These are phyloP conservation scores for Marasmarcha lunaedactyla DNA, from an alignment of 2,888 invertebrate genomes.

Conservation along the genomic window DNA sequence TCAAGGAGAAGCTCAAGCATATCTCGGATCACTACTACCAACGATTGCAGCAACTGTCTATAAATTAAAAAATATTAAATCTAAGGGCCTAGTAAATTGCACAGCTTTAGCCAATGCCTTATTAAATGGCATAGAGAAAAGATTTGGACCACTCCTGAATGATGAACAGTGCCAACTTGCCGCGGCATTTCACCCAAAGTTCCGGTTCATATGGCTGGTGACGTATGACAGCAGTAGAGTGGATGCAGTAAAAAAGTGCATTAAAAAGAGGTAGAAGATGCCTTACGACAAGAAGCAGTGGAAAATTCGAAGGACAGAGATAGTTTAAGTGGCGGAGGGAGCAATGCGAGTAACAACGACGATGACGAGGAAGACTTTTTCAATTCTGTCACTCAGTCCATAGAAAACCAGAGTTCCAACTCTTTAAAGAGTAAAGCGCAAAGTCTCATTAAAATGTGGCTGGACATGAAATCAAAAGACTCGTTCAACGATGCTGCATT, in stretches of 20 bases:
- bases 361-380: slow-evolving; percentile 17
- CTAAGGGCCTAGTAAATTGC: slow-evolving; percentile 17
- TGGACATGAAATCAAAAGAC: slow-evolving; percentile 22
- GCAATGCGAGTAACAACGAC: slow-evolving; percentile 14
- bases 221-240: slow-evolving; percentile 10
- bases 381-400: slow-evolving; percentile 17
- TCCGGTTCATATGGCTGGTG: slow-evolving; percentile 16
- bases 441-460: slow-evolving; percentile 23
- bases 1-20: slow-evolving; percentile 14
- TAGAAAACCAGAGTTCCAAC: slow-evolving; percentile 17
- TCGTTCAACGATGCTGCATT: slow-evolving; percentile 21
- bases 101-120: slow-evolving; percentile 20
- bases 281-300: slow-evolving; percentile 16
- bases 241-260: slow-evolving; percentile 16
- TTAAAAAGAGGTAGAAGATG: slow-evolving; percentile 19
- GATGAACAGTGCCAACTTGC: slow-evolving; percentile 19
- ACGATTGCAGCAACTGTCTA: slow-evolving; percentile 16
- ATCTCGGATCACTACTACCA: slow-evolving; percentile 14
- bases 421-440: slow-evolving; percentile 18
- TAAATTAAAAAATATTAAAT: slow-evolving; percentile 17
- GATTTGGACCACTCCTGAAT: slow-evolving; percentile 15
- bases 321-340: slow-evolving; percentile 16
- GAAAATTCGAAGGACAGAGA: slow-evolving; percentile 16
- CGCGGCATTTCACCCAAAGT: slow-evolving; percentile 17
- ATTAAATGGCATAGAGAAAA: slow-evolving; percentile 18